Evolutionary conservation across 2,113 vertebrate genomes (phyloP).

Genomic region (Tenrec ecaudatus): DNA sequence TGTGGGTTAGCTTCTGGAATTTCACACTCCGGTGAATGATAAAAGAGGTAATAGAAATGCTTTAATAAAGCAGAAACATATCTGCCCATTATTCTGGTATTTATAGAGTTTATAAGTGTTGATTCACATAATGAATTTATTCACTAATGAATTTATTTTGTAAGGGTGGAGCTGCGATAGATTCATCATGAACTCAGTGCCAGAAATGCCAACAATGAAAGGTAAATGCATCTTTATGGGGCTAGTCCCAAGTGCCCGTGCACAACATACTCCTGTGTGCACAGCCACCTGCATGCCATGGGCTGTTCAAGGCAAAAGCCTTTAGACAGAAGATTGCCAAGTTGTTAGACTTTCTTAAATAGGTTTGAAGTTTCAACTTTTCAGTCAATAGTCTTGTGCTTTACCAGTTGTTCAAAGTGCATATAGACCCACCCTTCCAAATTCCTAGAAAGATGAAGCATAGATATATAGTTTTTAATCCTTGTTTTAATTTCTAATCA

Average conservation of each 20-base stretch:
- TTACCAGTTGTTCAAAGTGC: no score
- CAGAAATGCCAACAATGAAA: not conserved
- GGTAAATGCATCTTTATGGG: not conserved
- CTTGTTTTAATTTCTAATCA: not conserved
- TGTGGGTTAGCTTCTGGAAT: not conserved
- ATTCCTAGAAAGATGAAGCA: no score
- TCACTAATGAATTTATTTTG: not conserved
- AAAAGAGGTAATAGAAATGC: fast-evolving
- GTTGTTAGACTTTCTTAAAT: no score
- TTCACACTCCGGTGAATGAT: not conserved
- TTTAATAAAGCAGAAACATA: not conserved
- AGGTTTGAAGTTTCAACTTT: no score
- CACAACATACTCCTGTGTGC: no score
- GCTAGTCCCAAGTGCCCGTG: no score
- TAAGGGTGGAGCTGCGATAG: not conserved
- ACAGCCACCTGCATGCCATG: no score
- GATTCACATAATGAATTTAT: not conserved
- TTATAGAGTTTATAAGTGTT: not conserved
- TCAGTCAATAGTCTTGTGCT: no score
- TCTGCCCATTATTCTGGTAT: not conserved
- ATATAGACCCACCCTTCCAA: no score
- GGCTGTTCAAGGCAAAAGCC: no score
- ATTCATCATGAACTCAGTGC: not conserved
- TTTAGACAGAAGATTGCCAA: no score
- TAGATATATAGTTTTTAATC: no score